These are phyloP conservation scores for Meta bourneti DNA, from an alignment of 2,888 invertebrate genomes.

Conservation along the genomic window DNA sequence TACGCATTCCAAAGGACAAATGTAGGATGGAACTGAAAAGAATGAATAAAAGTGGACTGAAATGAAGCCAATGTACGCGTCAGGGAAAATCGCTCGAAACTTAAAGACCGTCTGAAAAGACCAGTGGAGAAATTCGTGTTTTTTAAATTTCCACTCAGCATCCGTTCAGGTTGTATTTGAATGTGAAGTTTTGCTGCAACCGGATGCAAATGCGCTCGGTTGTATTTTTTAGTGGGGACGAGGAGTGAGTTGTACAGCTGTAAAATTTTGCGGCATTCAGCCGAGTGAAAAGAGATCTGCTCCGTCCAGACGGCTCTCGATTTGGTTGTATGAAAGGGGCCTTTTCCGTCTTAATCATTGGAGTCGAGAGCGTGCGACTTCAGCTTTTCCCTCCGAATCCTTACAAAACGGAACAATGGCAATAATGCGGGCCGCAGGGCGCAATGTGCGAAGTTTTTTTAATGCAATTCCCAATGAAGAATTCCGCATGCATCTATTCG, in stretches of 20 bases:
- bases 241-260: neutral
- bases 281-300: neutral
- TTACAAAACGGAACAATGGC: neutral
- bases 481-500: neutral
- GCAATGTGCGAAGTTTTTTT: neutral
- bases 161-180: slow-evolving; percentile 19
- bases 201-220: slow-evolving; percentile 17
- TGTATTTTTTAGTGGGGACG: neutral
- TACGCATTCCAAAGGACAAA: neutral
- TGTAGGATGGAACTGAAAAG: neutral
- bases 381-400: neutral
- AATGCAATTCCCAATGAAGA: neutral
- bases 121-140: neutral
- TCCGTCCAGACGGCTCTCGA: neutral
- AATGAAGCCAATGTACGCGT: neutral
- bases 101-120: neutral
- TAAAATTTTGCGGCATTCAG: neutral
- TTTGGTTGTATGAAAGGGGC: neutral
- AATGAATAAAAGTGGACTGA: neutral
- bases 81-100: neutral
- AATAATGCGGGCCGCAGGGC: neutral
- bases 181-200: neutral
- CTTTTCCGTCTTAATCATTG: neutral
- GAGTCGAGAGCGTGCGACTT: neutral
- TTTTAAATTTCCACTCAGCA: neutral